Conservation (phyloP, 2,113 vertebrate species). For the Protobothrops flavoviridis region DNA sequence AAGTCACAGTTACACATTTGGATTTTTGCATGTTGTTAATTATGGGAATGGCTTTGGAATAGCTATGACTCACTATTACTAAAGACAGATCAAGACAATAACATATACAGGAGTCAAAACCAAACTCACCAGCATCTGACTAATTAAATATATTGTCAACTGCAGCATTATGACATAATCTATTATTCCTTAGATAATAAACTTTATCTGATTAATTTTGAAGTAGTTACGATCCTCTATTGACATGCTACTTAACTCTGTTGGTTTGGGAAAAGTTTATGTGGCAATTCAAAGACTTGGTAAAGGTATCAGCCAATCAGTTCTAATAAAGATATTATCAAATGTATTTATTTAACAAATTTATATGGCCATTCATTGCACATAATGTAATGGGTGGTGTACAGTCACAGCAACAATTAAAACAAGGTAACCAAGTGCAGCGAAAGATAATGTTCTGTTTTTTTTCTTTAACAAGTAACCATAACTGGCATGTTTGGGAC, state of each 20-base stretch:
- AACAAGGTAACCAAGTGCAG: background rate
- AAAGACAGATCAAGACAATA: background rate
- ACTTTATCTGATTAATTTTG: background rate
- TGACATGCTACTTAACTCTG: background rate
- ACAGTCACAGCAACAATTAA: background rate
- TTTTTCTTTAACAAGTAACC: background rate
- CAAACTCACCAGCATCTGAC: background rate
- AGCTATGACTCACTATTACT: background rate
- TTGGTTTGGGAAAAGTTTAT: background rate
- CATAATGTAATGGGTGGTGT: background rate
- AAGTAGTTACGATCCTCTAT: background rate
- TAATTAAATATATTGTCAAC: background rate
- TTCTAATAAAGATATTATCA: background rate
- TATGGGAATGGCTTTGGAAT: background rate
- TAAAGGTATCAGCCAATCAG: background rate
- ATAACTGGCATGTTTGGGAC: background rate
- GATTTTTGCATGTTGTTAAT: background rate
- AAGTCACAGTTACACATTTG: slow-evolving; percentile 37
- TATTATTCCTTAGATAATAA: background rate
- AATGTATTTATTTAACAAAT: background rate
- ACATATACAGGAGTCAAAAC: background rate
- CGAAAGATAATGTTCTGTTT: background rate
- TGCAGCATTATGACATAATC: background rate
- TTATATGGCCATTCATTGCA: background rate
- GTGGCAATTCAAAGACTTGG: background rate